Conservation (phyloP, 1,140 invertebrate genomes). For the Saccostrea cuccullata region DNA sequence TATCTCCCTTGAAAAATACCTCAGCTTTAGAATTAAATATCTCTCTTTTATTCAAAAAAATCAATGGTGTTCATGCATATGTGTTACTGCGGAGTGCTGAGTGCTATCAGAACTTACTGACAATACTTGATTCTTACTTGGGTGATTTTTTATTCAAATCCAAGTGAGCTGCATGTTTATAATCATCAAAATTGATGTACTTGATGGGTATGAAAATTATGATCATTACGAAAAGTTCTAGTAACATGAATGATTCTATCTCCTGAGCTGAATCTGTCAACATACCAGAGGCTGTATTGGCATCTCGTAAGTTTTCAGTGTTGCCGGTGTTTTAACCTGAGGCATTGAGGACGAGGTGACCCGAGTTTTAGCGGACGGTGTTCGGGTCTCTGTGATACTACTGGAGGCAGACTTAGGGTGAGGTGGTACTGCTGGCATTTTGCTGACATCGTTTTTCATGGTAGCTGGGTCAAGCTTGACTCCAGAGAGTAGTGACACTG, state of each 20-base stretch:
- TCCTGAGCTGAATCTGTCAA: not conserved
- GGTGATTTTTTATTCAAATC: not conserved
- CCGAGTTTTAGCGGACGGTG: slow-evolving; percentile 65
- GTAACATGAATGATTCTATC: not conserved
- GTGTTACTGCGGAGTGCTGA: not conserved
- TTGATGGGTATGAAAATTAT: not conserved
- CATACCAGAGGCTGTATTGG: slow-evolving; percentile 72
- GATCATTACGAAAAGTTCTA: not conserved
- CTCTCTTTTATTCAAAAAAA: not conserved
- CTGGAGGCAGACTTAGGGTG: slow-evolving; percentile 57
- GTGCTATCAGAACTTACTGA: not conserved
- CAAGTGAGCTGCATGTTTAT: slow-evolving; percentile 12
- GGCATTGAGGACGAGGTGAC: slow-evolving; percentile 58
- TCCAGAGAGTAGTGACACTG: slow-evolving; percentile 60
- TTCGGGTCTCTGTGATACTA: slow-evolving; percentile 62
- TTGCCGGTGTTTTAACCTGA: slow-evolving; percentile 68
- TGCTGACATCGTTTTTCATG: slow-evolving; percentile 54
- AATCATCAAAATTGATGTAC: not conserved
- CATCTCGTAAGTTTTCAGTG: slow-evolving; percentile 75
- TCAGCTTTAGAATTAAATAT: not conserved
- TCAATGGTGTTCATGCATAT: not conserved
- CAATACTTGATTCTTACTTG: slow-evolving; percentile 12
- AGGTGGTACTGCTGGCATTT: slow-evolving; percentile 66
- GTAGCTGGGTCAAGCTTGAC: slow-evolving; percentile 62
- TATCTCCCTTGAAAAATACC: not conserved